Base-by-base conservation (phyloP, 2,797 vertebrate genomes). In the Calcarius lapponicus region DNA sequence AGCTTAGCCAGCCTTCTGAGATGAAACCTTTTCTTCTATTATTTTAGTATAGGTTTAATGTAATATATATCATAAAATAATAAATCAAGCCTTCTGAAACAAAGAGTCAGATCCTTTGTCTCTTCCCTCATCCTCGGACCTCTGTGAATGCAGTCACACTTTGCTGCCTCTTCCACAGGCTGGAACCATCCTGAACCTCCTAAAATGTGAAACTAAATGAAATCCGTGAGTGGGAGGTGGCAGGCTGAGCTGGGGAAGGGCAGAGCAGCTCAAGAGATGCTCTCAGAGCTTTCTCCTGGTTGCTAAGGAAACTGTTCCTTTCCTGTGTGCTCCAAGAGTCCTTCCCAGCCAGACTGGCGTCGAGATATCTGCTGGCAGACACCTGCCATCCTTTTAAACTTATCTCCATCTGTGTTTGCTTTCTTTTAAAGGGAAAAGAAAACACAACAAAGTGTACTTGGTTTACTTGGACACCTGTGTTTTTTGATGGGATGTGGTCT, bases 291-390 rank as follows among this genome's bases (percentile, higher is more conserved):
- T 92, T 95, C 0, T 0, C 57, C 64, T 71, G 67, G 96, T 97
- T 97, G 95, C 95, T 92, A 96, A 73, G 95, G 96, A 94, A 96
- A 97, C 96, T 65, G 38, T 45, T 97, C 62, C 58, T 94, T 93
- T 92, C 92, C 66, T 86, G 14, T 56, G 50, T 83, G 61, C 90
- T 96, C 86, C 75, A 94, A 94, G 86, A 87, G 82, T 51, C 2
- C 0, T 50, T 84, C 54, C 87, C n/a, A 87, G 86, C 58, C 71
- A 85, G 92, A 80, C 86, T 88, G 86, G 48, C 88, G 90, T 71
- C 36, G 45, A 83, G 86, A 83, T 51, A 58, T 85, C 93, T 94
- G 32, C 94, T 95, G 61, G 57, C 84, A 86, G 80, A 91, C 36
- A 91, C 36, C 40, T 32, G 43, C 61, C 45, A 34, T 86, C 21